Conservation (phyloP, 2,113 vertebrate species). For the Parus major region DNA sequence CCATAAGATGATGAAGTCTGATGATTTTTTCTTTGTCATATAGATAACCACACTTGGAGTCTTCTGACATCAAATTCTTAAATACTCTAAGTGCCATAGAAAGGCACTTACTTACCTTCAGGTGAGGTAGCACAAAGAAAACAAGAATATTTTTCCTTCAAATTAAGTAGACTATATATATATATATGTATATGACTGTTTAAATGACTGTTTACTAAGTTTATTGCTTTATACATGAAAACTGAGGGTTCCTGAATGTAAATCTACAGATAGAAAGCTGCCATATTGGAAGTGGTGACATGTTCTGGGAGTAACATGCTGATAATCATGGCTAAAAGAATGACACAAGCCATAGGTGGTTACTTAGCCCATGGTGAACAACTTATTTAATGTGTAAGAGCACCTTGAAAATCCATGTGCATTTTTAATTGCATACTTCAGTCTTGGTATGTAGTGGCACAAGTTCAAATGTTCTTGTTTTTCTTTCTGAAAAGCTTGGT, state of each 20-base stretch:
- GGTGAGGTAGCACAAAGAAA: background rate
- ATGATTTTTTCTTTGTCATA: background rate
- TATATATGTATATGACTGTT: no score
- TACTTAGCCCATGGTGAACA: background rate
- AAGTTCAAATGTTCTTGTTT: background rate
- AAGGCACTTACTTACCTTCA: background rate
- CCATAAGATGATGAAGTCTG: background rate
- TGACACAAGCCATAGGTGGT: background rate
- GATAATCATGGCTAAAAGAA: background rate
- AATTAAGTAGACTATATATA: background rate
- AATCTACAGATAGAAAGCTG: background rate
- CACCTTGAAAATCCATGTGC: background rate
- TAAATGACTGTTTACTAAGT: background rate
- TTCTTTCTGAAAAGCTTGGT: background rate
- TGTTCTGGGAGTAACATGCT: no score
- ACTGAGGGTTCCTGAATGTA: background rate
- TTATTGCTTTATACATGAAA: background rate
- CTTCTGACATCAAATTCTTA: background rate
- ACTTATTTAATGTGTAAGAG: background rate
- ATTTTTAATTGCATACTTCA: background rate
- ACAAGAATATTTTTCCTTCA: background rate
- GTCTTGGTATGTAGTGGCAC: accelerated
- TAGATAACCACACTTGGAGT: background rate
- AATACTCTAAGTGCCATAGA: background rate
- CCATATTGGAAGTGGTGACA: background rate